phyloP scores from a whole-genome alignment of 2,888 invertebrate species.

The Chrysina gloriosa region DNA sequence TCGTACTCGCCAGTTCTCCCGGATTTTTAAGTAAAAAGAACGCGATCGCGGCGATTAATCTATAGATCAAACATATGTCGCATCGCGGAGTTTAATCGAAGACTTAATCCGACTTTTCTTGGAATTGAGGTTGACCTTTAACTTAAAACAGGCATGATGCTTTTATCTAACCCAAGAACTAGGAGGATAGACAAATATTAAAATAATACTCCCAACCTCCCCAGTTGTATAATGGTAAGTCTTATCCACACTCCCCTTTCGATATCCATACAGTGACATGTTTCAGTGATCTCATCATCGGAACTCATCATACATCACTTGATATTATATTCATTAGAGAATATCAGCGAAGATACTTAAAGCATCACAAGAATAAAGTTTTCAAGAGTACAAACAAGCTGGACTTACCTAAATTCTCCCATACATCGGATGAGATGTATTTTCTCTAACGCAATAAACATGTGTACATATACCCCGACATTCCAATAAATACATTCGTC shows the following conservation, averaged over 20 bases:
- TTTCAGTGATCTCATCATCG: slow-evolving; percentile 24
- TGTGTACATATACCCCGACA: slow-evolving; percentile 12
- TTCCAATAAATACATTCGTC: slow-evolving; percentile 30
- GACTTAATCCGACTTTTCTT: not conserved
- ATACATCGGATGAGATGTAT: not conserved
- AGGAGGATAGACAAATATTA: not conserved
- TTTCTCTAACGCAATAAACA: slow-evolving; percentile 1
- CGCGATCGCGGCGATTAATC: not conserved
- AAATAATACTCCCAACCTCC: not conserved
- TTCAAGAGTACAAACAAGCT: not conserved
- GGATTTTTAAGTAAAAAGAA: not conserved
- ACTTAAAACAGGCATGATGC: slow-evolving; percentile 12
- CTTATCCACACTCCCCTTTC: not conserved
- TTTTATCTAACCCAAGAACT: not conserved
- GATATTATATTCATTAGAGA: slow-evolving; percentile 9
- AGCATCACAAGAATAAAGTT: not conserved
- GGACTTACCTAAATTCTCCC: not conserved
- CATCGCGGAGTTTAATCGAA: not conserved
- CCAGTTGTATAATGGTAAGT: slow-evolving; percentile 32
- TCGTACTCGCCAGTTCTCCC: not conserved
- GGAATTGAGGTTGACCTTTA: slow-evolving; percentile 12
- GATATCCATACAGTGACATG: not conserved
- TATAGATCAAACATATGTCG: slow-evolving; percentile 23
- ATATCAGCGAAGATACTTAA: slow-evolving; percentile 24
- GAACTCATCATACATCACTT: slow-evolving; percentile 5